These are phyloP conservation scores for Zosterops japonicus DNA, from an alignment of 2,113 vertebrate genomes.

Conservation along the genomic window DNA sequence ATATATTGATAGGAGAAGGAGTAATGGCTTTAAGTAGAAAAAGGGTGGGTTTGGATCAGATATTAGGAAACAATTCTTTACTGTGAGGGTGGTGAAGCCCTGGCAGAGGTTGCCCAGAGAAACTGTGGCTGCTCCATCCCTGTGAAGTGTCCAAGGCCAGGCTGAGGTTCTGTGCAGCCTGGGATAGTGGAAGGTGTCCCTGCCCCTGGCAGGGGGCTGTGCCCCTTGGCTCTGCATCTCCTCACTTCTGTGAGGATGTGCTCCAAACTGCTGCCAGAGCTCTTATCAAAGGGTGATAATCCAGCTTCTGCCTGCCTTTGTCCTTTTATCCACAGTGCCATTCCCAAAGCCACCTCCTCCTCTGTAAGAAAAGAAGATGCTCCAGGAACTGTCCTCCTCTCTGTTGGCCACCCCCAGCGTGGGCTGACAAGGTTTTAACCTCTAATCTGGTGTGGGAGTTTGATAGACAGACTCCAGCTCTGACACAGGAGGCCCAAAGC, in stretches of 20 bases:
- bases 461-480: background rate
- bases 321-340: accelerated
- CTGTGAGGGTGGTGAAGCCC: background rate
- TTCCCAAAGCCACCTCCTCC: background rate
- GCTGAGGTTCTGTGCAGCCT: background rate
- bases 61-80: background rate
- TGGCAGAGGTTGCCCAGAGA: background rate
- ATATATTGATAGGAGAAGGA: too few species aligned
- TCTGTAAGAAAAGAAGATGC: background rate
- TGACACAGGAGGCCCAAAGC: background rate
- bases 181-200: background rate
- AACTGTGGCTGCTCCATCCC: background rate
- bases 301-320: background rate
- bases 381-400: background rate
- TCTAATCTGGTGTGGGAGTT: background rate
- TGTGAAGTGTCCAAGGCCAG: background rate
- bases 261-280: background rate
- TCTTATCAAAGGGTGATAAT: background rate
- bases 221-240: background rate
- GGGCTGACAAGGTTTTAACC: background rate
- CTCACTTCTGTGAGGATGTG: background rate
- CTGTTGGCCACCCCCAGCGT: background rate
- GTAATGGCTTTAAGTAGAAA: background rate
- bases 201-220: background rate
- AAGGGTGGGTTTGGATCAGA: background rate